Base-by-base conservation (phyloP, 1,140 invertebrate genomes). In the Drosophila sp. region DNA sequence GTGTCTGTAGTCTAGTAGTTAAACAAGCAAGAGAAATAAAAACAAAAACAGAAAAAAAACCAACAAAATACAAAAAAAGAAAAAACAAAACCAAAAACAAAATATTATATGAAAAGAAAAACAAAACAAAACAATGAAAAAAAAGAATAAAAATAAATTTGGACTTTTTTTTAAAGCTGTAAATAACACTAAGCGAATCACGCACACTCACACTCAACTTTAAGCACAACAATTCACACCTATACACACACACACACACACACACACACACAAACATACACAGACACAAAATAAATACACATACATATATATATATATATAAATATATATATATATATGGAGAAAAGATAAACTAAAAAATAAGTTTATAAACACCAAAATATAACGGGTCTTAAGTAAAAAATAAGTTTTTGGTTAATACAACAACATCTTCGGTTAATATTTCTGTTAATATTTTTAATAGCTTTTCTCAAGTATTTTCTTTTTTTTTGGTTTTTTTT, bases 1-100 rank as follows among this genome's bases (percentile, higher is more conserved):
- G 80, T 89, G 80, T 87, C 84, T 87, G 84, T 87, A 87, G 84
- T 70, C 72, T 84, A 87, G 83, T 87, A 87, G 84, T 80, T 83
- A 87, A 87, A 81, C 66, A 44, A 71, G 25, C 44, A 50, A 50
- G n/a, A 10, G 7, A 27, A 50, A 50, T 27, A 27, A 50, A 50
- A 50, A 27, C 27, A 27, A 27, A 27, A 27, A 10, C 7, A 50
- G 27, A 76, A 72, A 65, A 41, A 55, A 66, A 71, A 70, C 41
- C 33, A 10, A 57, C 33, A 60, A 70, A 29, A 35, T 32, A 64
- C 54, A 40, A 25, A 58, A 63, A 79, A 79, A 33, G n/a, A 8
- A 6, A 68, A 60, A 58, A 64, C 25, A 10, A 71, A 72, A 50
- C 66, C 35, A 44, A 41, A 44, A 61, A 57, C 35, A 57, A 33